Base-by-base conservation (phyloP, 2,888 invertebrate genomes). In the Ormyrus rosae region DNA sequence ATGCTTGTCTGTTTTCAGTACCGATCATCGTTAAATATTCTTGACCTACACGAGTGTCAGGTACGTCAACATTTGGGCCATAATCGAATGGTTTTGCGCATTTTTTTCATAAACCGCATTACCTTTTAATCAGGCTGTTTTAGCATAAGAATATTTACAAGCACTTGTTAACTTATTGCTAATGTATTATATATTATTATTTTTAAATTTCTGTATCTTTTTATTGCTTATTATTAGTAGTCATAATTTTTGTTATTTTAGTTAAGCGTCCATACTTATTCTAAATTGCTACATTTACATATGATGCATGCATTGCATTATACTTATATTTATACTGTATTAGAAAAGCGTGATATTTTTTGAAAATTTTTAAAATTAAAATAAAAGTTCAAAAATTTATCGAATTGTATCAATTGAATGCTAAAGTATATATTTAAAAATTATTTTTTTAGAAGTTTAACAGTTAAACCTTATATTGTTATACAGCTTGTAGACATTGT, bases 1-100 rank as follows among this genome's bases (percentile, higher is more conserved):
- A 67, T 78, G 1, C 19, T 19, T 60, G 11, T 78, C 70, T 84
- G 71, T 84, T 89, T 89, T 83, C 88, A 89, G 89, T 88, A 84
- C 85, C 86, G 78, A 86, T 88, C 79, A 84, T 88, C 82, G 83
- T 88, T 75, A 88, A 86, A 80, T 86, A 88, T 63, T 87, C 87
- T 75, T 89, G 87, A 89, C 82, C 64, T 55, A 78, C 34, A 58
- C 10, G 58, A 83, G 64, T 11, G 73, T 48, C 55, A 73, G 74
- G 67, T 9, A 55, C 13, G 51, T 60, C 46, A 58, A 46, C 71
- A n/a, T 61, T 45, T 67, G 50, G 72, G 55, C 56, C 60, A 34
- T 67, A 67, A 70, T n/a, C 51, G 11, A 69, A 46, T 60, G 76
- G 69, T 71, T 58, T 67, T 76, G 69, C 67, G 58, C 51, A 19